These are phyloP conservation scores for Drosophila tsacasi DNA, from an alignment of 1,140 invertebrate genomes.

Conservation along the genomic window DNA sequence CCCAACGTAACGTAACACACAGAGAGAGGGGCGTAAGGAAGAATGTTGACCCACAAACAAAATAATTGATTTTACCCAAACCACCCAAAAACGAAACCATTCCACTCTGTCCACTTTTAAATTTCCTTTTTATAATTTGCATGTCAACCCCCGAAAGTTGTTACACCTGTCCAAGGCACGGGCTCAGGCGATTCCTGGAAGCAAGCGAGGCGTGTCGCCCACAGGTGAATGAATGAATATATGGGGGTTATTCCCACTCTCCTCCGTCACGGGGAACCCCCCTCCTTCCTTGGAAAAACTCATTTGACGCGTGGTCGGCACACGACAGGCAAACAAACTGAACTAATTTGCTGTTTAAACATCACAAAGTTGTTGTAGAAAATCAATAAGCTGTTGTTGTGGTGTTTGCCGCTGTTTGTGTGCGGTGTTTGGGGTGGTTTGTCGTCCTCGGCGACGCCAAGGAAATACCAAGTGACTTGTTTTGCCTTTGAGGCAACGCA, in stretches of 20 bases:
- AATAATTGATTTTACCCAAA: constrained; percentile 64
- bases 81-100: neutral
- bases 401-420: constrained; percentile 14
- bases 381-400: constrained; percentile 44
- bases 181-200: constrained; percentile 26
- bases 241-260: neutral
- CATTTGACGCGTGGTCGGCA: constrained; percentile 45
- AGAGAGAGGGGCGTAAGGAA: neutral
- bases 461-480: constrained; percentile 43
- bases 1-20: constrained; percentile 35
- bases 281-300: constrained; percentile 13
- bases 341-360: constrained; percentile 41
- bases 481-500: constrained; percentile 35
- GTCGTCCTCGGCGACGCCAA: constrained; percentile 21
- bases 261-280: neutral
- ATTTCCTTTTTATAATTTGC: constrained; percentile 37
- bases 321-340: constrained; percentile 45
- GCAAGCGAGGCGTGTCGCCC: constrained; percentile 48
- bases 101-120: constrained; percentile 18
- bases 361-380: constrained; percentile 41
- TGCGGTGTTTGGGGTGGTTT: constrained; percentile 23
- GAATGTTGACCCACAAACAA: constrained; percentile 63
- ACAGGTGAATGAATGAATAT: constrained; percentile 34
- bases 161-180: constrained; percentile 51
- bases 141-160: constrained; percentile 15